Evolutionary conservation across 2,113 vertebrate species (phyloP), one percentile per base, ranked within the genome.

Genomic region (Melanostigma gelatinosum): DNA sequence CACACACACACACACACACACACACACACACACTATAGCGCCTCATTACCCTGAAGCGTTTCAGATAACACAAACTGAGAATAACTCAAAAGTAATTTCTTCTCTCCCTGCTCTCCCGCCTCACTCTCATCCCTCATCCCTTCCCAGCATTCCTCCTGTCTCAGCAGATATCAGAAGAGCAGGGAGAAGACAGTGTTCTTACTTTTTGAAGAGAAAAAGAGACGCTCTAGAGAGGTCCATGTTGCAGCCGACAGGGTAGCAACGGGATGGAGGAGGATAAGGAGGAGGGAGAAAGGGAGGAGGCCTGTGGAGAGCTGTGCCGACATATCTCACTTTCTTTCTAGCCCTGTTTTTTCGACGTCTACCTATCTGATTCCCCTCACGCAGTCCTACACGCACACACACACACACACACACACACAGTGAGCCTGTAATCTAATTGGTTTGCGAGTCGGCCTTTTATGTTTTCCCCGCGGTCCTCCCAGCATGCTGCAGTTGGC

Each of bases 131-230:
- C 70, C 52, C 20, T 52, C 50, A 58, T 32, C 13, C 74, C 57
- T 34, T 70, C 76, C 85, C 79, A 40, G 38, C 58, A 27, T 76
- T 69, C 79, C 42, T 55, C 72, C 81, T 24, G 81, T 75, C 86
- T 86, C 86, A 83, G 88, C 86, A 90, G 80, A 87, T 83, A 86
- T 73, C 38, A 60, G 57, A 79, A n/a, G 77, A 74, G 77, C 63
- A 24, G 82, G 44, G 66, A 70, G 50, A 70, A 64, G 55, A 79
- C 38, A 24, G 64, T 66, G 71, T 66, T 73, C 29, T 66, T 22
- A 29, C 65, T 75, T 74, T 80, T 79, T 86, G 62, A 72, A 74
- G 61, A 78, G 29, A 79, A 88, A 84, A 80, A 57, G 73, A 11
- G 73, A 68, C 2, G 24, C 83, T 86, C 88, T 79, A 29, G 2